Evolutionary conservation across 2,113 vertebrate genomes (phyloP), one percentile per base, ranked within the genome.

Genomic region (Cyanoramphus novaezelandiae): DNA sequence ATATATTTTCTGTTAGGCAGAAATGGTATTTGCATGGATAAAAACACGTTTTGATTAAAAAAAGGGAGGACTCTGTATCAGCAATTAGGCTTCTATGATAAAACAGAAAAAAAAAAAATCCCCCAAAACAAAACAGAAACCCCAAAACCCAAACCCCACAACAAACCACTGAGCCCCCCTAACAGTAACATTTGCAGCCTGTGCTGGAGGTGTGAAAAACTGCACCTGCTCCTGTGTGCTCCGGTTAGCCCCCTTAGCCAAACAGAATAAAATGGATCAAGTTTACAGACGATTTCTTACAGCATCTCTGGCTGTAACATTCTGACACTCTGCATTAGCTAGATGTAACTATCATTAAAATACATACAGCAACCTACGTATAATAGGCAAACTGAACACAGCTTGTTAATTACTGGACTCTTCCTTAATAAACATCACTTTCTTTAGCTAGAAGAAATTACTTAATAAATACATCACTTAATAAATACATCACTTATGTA

Each of bases 201-300:
- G 63, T 81, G 86, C 53, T 70, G 46, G 57, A 92, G 86, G 77
- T 95, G 87, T 83, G 91, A 88, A 95, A 92, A 91, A 43, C 64
- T 72, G 83, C 78, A 95, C 60, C 90, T 94, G 92, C 37, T 91
- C 43, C 74, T 90, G 7, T 1, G 2, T 53, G 44, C 57, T 67
- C 29, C 6, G 2, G 33, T 49, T 82, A 92, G 75, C 49, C 31
- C n/a, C 62, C 43, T 64, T 11, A 79, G 49, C 68, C 68, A 70
- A 53, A 47, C 25, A 55, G 24, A 95, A 47, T 47, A 70, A 96
- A 90, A 87, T 25, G 23, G 62, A 72, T 70, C 43, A 76, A 67
- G 37, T 70, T 89, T 37, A 85, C 23, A 62, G 15, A 31, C 55
- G 52, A 64, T 75, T 89, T 95, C 81, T 31, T 57, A 27, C 2